These are phyloP conservation scores for Zonitis immaculata DNA, from an alignment of 2,888 invertebrate species.

Conservation along the genomic window DNA sequence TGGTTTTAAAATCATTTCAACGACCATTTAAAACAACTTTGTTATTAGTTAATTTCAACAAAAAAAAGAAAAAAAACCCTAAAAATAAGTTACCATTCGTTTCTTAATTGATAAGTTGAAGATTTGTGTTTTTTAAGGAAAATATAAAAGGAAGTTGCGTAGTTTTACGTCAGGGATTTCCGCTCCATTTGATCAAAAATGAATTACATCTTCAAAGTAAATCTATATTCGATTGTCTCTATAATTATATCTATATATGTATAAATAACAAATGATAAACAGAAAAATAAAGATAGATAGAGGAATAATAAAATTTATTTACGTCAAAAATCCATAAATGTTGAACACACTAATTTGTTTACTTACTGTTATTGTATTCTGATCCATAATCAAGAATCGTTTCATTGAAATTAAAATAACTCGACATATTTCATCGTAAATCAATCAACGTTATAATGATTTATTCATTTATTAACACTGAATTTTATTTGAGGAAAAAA, in stretches of 20 bases:
- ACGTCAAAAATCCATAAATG: neutral
- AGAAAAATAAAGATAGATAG: no score
- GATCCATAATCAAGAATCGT: conserved; percentile 1
- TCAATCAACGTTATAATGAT: neutral
- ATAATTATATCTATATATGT: no score
- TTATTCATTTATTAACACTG: neutral
- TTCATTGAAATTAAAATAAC: neutral
- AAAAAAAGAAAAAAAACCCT: no score
- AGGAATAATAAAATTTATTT: neutral
- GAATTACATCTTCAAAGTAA: neutral
- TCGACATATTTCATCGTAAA: neutral
- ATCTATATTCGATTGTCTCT: neutral
- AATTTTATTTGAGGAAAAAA: neutral
- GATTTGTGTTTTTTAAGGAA: no score
- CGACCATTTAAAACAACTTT: no score
- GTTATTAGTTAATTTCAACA: no score
- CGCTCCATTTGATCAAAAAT: neutral
- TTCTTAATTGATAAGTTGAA: no score
- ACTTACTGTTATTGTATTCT: neutral
- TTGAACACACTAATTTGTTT: neutral
- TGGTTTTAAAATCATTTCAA: no score
- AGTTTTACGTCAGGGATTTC: neutral
- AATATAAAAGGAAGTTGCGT: no score
- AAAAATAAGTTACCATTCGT: no score
- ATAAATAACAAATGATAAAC: neutral